Conservation (phyloP, 2,888 invertebrate species). For the Cryptus armator region DNA sequence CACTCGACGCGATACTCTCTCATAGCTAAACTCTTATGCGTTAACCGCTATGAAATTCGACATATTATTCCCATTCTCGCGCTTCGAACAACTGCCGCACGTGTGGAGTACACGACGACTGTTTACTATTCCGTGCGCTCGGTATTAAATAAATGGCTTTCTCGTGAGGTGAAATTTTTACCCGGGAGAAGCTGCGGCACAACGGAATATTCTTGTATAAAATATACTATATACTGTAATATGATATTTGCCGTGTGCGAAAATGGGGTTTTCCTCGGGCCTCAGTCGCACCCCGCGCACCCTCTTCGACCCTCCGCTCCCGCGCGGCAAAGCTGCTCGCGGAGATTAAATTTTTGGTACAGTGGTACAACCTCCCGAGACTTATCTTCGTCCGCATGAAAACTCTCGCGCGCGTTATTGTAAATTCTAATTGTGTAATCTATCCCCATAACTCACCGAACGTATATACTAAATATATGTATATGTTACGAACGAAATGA, state of each 20-base stretch:
- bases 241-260: neutral
- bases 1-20: neutral
- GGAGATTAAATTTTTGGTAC: conserved; percentile 20
- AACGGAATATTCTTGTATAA: conserved; percentile 23
- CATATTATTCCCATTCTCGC: conserved; percentile 3
- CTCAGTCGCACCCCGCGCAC: neutral
- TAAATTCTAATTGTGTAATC: conserved; percentile 11
- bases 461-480: neutral
- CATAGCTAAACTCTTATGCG: neutral
- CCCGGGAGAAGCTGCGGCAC: neutral
- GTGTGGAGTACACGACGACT: neutral
- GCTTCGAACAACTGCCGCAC: neutral
- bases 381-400: neutral
- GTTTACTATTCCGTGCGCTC: neutral
- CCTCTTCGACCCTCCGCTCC: neutral
- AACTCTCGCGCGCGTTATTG: conserved; percentile 2
- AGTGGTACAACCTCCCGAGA: neutral
- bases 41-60: neutral
- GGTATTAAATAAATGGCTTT: conserved; percentile 24
- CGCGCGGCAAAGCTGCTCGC: neutral
- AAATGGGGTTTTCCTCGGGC: neutral
- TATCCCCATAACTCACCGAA: conserved; percentile 6
- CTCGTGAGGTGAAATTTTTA: conserved; percentile 21
- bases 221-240: neutral
- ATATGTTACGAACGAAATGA: neutral